Evolutionary conservation across 2,888 invertebrate species (phyloP), one percentile per base, ranked within the genome.

Genomic region (Belgica antarctica): DNA sequence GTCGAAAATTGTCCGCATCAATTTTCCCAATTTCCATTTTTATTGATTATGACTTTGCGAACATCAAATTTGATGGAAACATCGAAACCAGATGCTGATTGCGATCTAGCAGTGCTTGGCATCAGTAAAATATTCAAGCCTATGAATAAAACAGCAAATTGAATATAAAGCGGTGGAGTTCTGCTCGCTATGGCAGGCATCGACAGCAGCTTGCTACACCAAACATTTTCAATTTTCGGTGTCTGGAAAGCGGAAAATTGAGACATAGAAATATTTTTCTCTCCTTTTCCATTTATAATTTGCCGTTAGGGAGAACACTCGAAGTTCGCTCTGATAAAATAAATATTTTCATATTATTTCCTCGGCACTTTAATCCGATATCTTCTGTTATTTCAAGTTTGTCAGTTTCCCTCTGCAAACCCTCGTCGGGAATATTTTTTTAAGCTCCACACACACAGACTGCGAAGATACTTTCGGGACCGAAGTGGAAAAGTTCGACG

Each of bases 11-110:
- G 52, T 52, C 68, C 28, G 57, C 68, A 68, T 68, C 68, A 68
- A 68, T 57, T 57, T 52, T 47, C 68, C 12, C 65, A 65, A 25
- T 65, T 25, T 41, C 28, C 27, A 28, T 57, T 68, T 57, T 68
- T 68, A 68, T 68, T 68, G 68, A 68, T 68, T 68, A 68, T 68
- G 68, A 68, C 65, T 65, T 62, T 17, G n/a, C 12, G 36, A 28
- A 65, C 28, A 65, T 27, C 25, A 65, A 65, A 57, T 68, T 68
- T 57, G 34, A 68, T 68, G 57, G 28, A 52, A 28, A 68, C 46
- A 68, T 57, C 34, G 19, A 22, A 68, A 57, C 22, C 68, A 68
- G 68, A 68, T 68, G 68, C 46, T 57, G 68, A 68, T 52, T 68
- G 59, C 59, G 59, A 59, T 59, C 19, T 59, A 27, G 15, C 25